Conservation (phyloP, 2,113 vertebrate genomes). For the Uria lomvia region DNA sequence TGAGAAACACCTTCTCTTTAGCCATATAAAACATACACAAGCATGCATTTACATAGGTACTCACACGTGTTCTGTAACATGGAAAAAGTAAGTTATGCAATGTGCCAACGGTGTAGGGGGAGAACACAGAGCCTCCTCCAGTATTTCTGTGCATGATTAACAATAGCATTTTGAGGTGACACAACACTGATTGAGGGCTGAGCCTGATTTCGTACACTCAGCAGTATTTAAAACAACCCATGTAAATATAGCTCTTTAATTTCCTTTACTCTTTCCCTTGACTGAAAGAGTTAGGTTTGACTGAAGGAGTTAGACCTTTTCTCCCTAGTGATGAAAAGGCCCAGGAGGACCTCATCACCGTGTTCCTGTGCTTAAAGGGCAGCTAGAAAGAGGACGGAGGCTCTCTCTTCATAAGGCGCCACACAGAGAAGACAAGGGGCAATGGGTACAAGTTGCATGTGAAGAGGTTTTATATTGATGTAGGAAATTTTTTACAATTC, state of each 20-base stretch:
- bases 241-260: not conserved
- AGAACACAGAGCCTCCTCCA: not conserved
- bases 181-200: not conserved
- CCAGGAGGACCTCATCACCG: not conserved
- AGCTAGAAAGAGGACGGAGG: not conserved
- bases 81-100: not conserved
- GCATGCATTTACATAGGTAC: not conserved
- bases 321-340: not conserved
- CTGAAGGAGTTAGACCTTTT: not conserved
- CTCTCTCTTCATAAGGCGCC: not conserved
- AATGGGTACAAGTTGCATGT: fast-evolving
- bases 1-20: not conserved
- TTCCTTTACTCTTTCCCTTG: not conserved
- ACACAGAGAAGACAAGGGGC: not conserved
- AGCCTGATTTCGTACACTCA: not conserved
- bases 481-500: not conserved
- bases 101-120: not conserved
- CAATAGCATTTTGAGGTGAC: not conserved
- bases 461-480: not conserved
- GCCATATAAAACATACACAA: not conserved
- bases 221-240: not conserved
- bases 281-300: not conserved
- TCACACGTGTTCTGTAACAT: not conserved
- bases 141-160: not conserved
- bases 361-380: not conserved